Evolutionary conservation across 2,888 invertebrate species (phyloP).

Genomic region (Sphinx pinastri): DNA sequence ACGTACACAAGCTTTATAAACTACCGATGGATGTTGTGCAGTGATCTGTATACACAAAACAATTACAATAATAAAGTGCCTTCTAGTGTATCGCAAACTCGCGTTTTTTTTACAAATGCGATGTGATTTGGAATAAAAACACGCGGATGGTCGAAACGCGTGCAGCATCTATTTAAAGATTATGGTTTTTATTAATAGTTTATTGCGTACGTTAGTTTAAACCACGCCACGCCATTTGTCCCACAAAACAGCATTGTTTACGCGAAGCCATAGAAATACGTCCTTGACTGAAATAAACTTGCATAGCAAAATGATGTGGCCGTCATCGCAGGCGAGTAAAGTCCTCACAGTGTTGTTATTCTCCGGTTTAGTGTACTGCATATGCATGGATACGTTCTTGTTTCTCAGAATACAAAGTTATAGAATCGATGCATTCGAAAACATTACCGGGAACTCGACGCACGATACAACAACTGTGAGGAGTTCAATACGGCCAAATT

Average conservation of each 20-base stretch:
- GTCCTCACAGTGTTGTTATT: slow-evolving; percentile 85
- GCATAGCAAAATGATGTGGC: slow-evolving; percentile 85
- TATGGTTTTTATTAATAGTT: slow-evolving; percentile 23
- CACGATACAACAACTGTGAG: slow-evolving; percentile 60
- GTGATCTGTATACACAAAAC: neutral
- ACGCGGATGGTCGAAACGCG: slow-evolving; percentile 1
- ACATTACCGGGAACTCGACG: slow-evolving; percentile 41
- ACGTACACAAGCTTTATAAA: neutral
- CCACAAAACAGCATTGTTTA: slow-evolving; percentile 12
- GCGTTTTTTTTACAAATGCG: neutral
- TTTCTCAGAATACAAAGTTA: slow-evolving; percentile 89
- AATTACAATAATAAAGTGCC: neutral
- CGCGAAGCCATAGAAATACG: slow-evolving; percentile 26
- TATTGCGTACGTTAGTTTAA: slow-evolving; percentile 2
- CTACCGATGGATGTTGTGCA: neutral
- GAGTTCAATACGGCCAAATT: slow-evolving; percentile 52
- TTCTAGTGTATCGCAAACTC: neutral
- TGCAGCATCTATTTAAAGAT: slow-evolving; percentile 21
- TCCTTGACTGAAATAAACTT: slow-evolving; percentile 12
- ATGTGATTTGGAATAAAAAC: slow-evolving; percentile 6
- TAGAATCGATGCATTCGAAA: slow-evolving; percentile 78
- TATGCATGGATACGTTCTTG: slow-evolving; percentile 89
- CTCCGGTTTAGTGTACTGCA: slow-evolving; percentile 85
- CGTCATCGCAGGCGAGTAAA: slow-evolving; percentile 89
- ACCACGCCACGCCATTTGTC: neutral